Percentiles rank a stretch among this genome's conserved stretches.
phyloP scores from a whole-genome alignment of 1,140 invertebrate genomes.

The Samia ricini region DNA sequence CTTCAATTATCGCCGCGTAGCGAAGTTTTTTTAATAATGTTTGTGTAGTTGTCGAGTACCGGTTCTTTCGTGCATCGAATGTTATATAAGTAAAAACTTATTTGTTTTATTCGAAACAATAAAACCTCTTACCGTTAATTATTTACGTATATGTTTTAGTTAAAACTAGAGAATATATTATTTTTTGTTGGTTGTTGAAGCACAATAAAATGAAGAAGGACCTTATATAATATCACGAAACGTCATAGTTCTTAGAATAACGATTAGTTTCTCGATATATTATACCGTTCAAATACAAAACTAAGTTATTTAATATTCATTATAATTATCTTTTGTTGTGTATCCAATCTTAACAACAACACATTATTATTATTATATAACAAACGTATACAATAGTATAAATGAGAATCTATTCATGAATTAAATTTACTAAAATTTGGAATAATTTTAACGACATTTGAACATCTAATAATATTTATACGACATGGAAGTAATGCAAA shows the following conservation, averaged over 20 bases:
- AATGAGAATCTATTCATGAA: too few species aligned
- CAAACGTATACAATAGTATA: too few species aligned
- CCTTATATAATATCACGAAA: not conserved
- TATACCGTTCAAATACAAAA: not conserved
- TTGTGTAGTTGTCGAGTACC: slow-evolving; percentile 20
- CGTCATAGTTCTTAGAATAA: not conserved
- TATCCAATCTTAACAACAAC: too few species aligned
- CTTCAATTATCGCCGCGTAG: slow-evolving; percentile 25
- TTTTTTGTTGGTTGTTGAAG: not conserved
- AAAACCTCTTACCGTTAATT: too few species aligned
- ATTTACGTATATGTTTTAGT: too few species aligned
- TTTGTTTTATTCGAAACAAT: not conserved
- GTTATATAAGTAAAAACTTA: slow-evolving; percentile 9
- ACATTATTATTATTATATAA: too few species aligned
- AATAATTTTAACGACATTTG: too few species aligned
- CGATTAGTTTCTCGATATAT: not conserved
- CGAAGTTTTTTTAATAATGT: slow-evolving; percentile 25
- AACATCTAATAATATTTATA: not conserved
- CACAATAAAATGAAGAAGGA: not conserved
- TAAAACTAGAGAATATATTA: not conserved
- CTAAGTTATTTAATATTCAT: not conserved
- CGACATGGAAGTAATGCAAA: not conserved
- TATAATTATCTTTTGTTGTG: not conserved
- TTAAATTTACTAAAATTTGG: too few species aligned
- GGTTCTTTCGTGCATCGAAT: slow-evolving; percentile 20